Conservation (phyloP, 2,113 vertebrate genomes). For the Nesoenas mayeri region DNA sequence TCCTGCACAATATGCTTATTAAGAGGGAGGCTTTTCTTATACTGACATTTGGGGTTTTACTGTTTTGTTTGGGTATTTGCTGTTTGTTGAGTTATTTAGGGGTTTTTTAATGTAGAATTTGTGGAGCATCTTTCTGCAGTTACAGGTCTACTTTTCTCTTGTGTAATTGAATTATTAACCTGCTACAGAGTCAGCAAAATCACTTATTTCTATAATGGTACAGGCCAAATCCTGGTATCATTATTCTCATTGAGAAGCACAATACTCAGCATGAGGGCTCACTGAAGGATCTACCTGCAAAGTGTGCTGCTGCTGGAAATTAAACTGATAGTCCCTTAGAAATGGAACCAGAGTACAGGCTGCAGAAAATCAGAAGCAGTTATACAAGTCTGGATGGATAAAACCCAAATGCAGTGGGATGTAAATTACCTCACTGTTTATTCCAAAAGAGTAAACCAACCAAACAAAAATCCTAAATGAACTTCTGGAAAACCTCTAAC, state of each 20-base stretch:
- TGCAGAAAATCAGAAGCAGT: neutral
- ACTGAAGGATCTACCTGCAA: neutral
- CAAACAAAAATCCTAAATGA: neutral
- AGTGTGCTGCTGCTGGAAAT: neutral
- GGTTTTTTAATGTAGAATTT: neutral
- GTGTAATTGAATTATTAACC: neutral
- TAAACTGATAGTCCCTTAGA: neutral
- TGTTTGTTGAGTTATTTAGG: neutral
- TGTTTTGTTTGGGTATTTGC: neutral
- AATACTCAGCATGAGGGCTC: neutral
- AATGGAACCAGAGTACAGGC: neutral
- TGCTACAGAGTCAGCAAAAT: neutral
- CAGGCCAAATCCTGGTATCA: neutral
- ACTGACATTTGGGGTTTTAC: neutral
- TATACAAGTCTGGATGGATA: neutral
- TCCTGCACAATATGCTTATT: constrained; percentile 18
- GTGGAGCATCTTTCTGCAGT: neutral
- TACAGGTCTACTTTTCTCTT: neutral
- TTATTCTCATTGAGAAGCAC: neutral
- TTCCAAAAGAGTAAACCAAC: neutral
- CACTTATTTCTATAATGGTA: neutral
- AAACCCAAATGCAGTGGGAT: neutral
- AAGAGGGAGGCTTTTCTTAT: neutral
- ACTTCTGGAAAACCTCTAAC: neutral
- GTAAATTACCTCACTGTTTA: neutral